Conservation (phyloP, 2,888 invertebrate species). For the Dermolepida albohirtum region DNA sequence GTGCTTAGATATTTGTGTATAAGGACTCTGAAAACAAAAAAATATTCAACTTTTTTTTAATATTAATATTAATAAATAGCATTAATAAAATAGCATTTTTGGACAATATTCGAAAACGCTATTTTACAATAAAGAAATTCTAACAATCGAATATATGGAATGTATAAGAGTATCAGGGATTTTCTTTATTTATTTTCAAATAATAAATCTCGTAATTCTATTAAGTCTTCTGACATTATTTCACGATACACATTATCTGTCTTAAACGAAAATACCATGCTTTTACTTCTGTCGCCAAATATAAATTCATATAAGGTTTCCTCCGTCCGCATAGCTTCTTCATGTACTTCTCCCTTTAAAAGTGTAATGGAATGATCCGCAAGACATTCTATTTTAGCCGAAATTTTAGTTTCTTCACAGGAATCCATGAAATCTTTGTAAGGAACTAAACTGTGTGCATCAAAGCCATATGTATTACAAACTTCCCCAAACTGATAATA, state of each 20-base stretch:
- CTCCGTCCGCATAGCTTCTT: slow-evolving; percentile 47
- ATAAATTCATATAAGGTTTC: slow-evolving; percentile 52
- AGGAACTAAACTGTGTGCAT: slow-evolving; percentile 16
- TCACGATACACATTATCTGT: slow-evolving; percentile 51
- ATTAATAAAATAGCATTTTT: no score
- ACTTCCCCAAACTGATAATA: slow-evolving; percentile 49
- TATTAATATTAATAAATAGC: no score
- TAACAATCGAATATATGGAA: no score
- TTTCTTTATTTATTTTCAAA: slow-evolving; percentile 10
- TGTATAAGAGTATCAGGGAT: no score
- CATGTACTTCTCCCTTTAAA: slow-evolving; percentile 49
- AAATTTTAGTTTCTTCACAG: slow-evolving; percentile 48
- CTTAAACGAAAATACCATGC: slow-evolving; percentile 49
- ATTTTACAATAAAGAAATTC: no score
- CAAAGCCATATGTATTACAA: slow-evolving; percentile 17
- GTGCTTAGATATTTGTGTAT: no score
- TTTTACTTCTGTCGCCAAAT: slow-evolving; percentile 53
- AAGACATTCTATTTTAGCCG: slow-evolving; percentile 52
- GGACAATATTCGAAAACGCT: no score
- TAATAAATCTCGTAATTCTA: slow-evolving; percentile 53
- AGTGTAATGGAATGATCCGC: slow-evolving; percentile 54
- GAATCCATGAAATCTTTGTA: slow-evolving; percentile 48
- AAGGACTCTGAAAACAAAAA: no score
- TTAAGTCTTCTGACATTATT: slow-evolving; percentile 55
- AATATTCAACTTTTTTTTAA: no score